Evolutionary conservation across 2,797 vertebrate genomes (phyloP), one percentile per base, ranked within the genome.

Genomic region (Sebastes itinus): DNA sequence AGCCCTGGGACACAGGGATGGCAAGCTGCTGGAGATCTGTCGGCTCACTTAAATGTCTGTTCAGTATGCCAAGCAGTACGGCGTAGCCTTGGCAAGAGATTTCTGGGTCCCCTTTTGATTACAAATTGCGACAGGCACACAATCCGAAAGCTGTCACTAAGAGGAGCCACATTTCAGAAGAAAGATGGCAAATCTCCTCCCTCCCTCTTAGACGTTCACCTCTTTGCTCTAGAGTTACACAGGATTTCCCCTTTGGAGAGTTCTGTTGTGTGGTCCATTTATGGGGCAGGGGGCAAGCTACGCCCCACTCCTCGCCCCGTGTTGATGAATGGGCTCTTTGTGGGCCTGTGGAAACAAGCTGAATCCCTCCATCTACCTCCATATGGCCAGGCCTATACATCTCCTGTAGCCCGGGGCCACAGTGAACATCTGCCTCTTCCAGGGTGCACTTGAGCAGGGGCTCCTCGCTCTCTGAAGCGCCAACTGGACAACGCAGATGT

Each of bases 321-420:
- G 75, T 92, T 92, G 93, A 95, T 95, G 94, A 96, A 96, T 95
- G 91, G 84, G 70, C 72, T 95, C 95, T 93, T 96, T 96, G 94
- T 96, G 90, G 95, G 93, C 92, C 89, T 94, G 92, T 94, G 89
- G 93, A 94, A 94, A 94, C 94, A 94, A 92, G 94, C 92, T 54
- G 90, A 88, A 92, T 90, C 91, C 92, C 88, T 90, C 92, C 85
- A 86, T 94, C 91, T 87, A 93, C 93, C 92, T 95, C 95, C 96
- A 96, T 96, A 96, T 96, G 96, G 95, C 92, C 77, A 82, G 94
- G 89, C 92, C 93, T 91, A 94, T 95, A 95, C 92, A 95, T 95
- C 95, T 95, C 92, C 92, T 91, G 89, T 94, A 93, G 95, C 96
- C 95, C 59, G 81, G 89, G 95, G 96, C 92, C 86, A 79, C 77